Conservation (phyloP, 2,113 vertebrate species). For the Cyprinodon variegatus region DNA sequence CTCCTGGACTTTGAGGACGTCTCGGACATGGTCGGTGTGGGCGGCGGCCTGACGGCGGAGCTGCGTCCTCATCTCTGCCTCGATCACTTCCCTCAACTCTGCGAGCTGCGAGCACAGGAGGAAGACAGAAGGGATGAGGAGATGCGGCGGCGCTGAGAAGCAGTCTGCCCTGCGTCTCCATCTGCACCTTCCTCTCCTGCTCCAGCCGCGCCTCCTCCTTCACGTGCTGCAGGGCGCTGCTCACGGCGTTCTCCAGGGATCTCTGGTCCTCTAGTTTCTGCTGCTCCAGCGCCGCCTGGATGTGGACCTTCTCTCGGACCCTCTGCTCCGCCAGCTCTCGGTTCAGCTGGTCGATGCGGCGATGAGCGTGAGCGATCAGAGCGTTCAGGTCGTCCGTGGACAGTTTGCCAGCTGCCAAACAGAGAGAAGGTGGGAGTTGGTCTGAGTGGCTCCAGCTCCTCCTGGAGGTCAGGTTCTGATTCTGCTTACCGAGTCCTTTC, state of each 20-base stretch:
- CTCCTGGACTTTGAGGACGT: constrained; percentile 93
- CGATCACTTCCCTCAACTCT: constrained; percentile 94
- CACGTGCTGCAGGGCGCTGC: constrained; percentile 83
- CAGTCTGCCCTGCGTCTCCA: no score
- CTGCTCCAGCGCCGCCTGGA: constrained; percentile 86
- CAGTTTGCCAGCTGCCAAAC: constrained; percentile 84
- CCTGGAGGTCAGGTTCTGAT: background rate
- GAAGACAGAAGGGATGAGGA: no score
- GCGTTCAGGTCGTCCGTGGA: constrained; percentile 90
- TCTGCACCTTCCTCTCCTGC: constrained; percentile 88
- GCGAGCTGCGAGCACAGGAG: constrained; percentile 77
- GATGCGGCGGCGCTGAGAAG: no score
- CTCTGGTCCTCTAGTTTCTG: constrained; percentile 90
- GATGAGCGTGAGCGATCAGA: constrained; percentile 93
- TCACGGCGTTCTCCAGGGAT: constrained; percentile 82
- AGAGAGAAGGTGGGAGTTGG: constrained; percentile 3
- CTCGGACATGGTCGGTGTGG: constrained; percentile 92
- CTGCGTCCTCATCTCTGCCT: constrained; percentile 96
- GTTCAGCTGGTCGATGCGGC: constrained; percentile 94
- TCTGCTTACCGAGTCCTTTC: constrained; percentile 92
- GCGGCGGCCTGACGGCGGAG: constrained; percentile 94
- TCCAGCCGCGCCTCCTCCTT: constrained; percentile 84
- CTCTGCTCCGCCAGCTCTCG: constrained; percentile 89
- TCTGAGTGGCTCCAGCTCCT: background rate
- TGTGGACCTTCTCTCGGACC: constrained; percentile 89